A percentile compares a stretch with the other conserved stretches of the same genome.
Conservation (phyloP, 1,140 invertebrate species). For the Colletes latitarsis region DNA sequence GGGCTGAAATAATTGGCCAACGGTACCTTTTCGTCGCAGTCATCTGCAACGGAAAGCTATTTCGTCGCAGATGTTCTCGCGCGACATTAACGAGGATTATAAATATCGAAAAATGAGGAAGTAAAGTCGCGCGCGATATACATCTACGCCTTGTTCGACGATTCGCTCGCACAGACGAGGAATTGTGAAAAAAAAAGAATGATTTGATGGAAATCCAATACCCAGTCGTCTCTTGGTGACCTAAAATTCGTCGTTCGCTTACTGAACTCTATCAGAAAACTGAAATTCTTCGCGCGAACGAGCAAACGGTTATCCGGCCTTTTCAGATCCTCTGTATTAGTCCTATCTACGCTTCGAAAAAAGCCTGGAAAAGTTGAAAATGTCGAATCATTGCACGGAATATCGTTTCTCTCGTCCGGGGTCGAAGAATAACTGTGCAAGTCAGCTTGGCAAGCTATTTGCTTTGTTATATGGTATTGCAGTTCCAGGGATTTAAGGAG, state of each 20-base stretch:
- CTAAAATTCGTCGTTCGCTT: conserved; percentile 48
- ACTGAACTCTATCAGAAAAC: conserved; percentile 11
- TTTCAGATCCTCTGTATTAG: neutral
- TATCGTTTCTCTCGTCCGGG: too few relatives aligned
- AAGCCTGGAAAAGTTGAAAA: neutral
- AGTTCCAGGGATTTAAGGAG: neutral
- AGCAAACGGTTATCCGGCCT: conserved; percentile 3
- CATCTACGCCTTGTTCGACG: neutral
- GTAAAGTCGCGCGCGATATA: conserved; percentile 20
- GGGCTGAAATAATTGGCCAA: conserved; percentile 1
- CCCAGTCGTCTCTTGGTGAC: conserved; percentile 42
- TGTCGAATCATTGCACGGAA: neutral
- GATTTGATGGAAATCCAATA: conserved; percentile 67
- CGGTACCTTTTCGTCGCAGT: neutral
- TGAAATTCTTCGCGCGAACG: conserved; percentile 21
- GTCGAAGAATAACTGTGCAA: too few relatives aligned
- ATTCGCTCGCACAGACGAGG: neutral
- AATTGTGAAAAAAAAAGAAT: conserved; percentile 10
- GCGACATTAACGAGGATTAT: conserved; percentile 52
- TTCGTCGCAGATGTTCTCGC: neutral
- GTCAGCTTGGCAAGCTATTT: too few relatives aligned
- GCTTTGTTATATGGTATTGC: neutral
- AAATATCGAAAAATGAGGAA: conserved; percentile 42
- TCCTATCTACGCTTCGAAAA: neutral
- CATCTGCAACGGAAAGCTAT: conserved; percentile 12